A percentile compares a stretch with the other conserved stretches of the same genome.
phyloP scores from a whole-genome alignment of 2,888 invertebrate genomes.

The Xiphydria camelus region DNA sequence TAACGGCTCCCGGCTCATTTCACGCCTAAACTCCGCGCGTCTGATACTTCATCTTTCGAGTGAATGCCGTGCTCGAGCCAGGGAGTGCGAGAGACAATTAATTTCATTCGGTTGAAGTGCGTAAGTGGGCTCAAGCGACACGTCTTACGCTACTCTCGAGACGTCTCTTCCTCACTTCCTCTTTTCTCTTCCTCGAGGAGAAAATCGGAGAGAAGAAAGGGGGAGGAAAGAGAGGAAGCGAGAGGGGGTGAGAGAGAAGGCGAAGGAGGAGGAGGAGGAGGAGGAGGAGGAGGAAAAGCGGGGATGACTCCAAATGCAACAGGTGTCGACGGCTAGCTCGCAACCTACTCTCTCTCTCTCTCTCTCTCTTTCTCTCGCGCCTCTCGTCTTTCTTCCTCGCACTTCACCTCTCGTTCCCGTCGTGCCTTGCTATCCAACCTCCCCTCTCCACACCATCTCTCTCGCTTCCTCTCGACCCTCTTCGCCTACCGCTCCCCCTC shows the following conservation, averaged over 20 bases:
- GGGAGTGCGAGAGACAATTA: conserved; percentile 11
- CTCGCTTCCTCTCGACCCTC: not conserved
- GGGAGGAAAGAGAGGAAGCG: conserved; percentile 8
- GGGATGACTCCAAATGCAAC: conserved; percentile 51
- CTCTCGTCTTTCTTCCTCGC: conserved; percentile 14
- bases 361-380: conserved; percentile 21
- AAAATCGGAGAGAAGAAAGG: conserved; percentile 4
- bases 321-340: conserved; percentile 52
- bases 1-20: no score
- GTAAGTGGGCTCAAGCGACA: conserved; percentile 27
- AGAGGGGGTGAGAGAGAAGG: conserved; percentile 9
- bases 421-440: conserved; percentile 2
- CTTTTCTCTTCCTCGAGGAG: not conserved
- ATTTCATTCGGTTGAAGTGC: conserved; percentile 3
- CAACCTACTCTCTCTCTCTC: conserved; percentile 29
- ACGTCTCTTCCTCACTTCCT: conserved; percentile 6
- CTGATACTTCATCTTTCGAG: no score
- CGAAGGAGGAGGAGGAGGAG: conserved; percentile 15
- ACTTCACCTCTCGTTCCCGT: conserved; percentile 11
- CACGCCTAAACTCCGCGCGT: no score
- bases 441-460: not conserved
- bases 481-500: not conserved
- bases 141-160: conserved; percentile 27
- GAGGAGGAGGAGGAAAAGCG: conserved; percentile 26
- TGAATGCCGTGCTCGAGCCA: no score